These are phyloP conservation scores for Asbolus verrucosus DNA, from an alignment of 1,140 invertebrate species.

Conservation along the genomic window DNA sequence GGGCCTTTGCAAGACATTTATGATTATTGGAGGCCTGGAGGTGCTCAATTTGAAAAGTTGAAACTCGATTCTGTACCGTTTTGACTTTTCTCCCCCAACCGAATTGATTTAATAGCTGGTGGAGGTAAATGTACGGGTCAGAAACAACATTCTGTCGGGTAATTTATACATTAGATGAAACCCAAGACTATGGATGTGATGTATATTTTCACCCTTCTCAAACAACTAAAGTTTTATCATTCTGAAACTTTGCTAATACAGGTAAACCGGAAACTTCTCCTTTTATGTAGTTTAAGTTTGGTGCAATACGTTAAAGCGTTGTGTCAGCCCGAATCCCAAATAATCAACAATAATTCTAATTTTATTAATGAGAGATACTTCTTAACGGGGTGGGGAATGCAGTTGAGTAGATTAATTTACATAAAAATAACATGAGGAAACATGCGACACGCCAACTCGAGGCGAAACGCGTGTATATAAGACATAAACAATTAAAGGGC, in stretches of 20 bases:
- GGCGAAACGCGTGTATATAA: neutral
- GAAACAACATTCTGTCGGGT: too few species aligned
- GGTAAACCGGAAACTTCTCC: constrained; percentile 9
- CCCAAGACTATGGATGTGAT: constrained; percentile 6
- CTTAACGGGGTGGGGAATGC: too few species aligned
- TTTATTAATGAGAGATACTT: too few species aligned
- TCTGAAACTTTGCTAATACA: constrained; percentile 19
- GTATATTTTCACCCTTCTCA: constrained; percentile 21
- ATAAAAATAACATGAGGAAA: too few species aligned
- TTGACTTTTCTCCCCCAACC: too few species aligned
- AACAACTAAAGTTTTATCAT: constrained; percentile 9
- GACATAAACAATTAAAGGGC: constrained; percentile 20
- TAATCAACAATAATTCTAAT: neutral
- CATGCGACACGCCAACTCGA: neutral
- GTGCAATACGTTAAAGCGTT: neutral
- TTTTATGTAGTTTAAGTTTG: constrained; percentile 7
- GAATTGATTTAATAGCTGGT: constrained; percentile 18
- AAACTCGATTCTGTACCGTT: neutral
- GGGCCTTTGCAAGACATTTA: constrained; percentile 1
- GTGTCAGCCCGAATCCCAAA: neutral
- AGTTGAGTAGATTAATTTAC: too few species aligned
- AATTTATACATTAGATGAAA: constrained; percentile 21
- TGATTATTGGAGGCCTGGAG: neutral
- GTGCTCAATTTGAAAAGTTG: neutral
- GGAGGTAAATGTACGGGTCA: neutral